Percentiles rank a stretch among this genome's conserved stretches.
Evolutionary conservation across 2,888 invertebrate species (phyloP).

Genomic region (Acleris holmiana): DNA sequence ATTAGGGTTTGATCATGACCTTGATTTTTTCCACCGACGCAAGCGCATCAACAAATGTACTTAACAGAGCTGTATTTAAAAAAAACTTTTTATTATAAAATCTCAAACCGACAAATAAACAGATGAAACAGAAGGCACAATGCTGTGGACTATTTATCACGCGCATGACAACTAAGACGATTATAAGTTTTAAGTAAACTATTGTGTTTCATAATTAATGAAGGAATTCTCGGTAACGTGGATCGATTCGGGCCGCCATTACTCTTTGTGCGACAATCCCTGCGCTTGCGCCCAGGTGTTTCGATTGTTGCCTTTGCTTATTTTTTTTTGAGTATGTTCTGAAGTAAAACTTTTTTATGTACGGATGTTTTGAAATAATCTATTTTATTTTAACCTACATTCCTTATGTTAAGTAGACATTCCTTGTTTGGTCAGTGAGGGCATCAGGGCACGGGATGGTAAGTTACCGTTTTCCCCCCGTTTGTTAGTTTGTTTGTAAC

Average conservation of each 20-base stretch:
- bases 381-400: no score
- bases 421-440: no score
- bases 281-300: conserved; percentile 81
- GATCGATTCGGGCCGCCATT: conserved; percentile 83
- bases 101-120: conserved; percentile 32
- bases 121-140: conserved; percentile 63
- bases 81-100: neutral
- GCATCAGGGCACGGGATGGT: no score
- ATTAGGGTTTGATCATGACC: no score
- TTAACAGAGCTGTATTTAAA: neutral
- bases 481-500: no score
- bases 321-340: conserved; percentile 2
- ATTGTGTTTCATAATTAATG: conserved; percentile 85
- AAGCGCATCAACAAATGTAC: neutral
- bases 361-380: no score
- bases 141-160: conserved; percentile 72
- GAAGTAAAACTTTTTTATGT: no score
- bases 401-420: no score
- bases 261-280: conserved; percentile 84
- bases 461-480: no score
- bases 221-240: conserved; percentile 81
- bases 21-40: no score
- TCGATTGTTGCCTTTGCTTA: conserved; percentile 52
- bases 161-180: conserved; percentile 76
- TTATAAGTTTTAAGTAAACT: conserved; percentile 78